Evolutionary conservation across 2,888 invertebrate species (phyloP).

Genomic region (Oegoconia quadripuncta): DNA sequence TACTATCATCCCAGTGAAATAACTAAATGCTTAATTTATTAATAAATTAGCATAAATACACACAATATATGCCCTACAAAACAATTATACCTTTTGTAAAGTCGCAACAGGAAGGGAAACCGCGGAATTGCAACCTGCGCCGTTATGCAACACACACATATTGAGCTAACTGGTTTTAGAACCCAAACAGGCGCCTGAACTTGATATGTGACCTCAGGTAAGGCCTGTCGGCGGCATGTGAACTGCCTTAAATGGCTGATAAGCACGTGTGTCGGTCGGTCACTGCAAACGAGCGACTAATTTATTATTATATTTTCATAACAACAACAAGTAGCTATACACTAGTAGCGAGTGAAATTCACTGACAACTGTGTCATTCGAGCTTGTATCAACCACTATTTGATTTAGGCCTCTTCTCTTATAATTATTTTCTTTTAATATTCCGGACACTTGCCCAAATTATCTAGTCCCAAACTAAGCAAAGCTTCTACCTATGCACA

Average conservation of each 20-base stretch:
- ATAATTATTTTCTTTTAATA: no score
- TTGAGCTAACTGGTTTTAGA: slow-evolving; percentile 6
- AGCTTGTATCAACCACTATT: no score
- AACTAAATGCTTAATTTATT: neutral
- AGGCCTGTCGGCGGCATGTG: slow-evolving; percentile 16
- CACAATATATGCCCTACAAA: slow-evolving; percentile 5
- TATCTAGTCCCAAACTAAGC: no score
- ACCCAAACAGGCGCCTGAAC: slow-evolving; percentile 22
- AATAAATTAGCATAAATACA: neutral
- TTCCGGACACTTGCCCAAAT: no score
- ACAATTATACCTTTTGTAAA: slow-evolving; percentile 12
- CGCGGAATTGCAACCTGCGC: neutral
- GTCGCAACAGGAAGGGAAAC: slow-evolving; percentile 7
- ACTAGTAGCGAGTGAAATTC: no score
- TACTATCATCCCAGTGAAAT: neutral
- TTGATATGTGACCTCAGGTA: slow-evolving; percentile 22
- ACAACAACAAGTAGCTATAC: no score
- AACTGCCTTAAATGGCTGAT: slow-evolving; percentile 8
- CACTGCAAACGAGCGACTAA: slow-evolving; percentile 5
- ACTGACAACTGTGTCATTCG: no score
- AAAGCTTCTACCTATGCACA: no score
- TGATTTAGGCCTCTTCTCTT: no score
- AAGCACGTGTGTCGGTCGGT: slow-evolving; percentile 15
- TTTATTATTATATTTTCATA: neutral
- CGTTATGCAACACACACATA: slow-evolving; percentile 5